phyloP scores from a whole-genome alignment of 2,888 invertebrate species.

The Drosophila silvestris region DNA sequence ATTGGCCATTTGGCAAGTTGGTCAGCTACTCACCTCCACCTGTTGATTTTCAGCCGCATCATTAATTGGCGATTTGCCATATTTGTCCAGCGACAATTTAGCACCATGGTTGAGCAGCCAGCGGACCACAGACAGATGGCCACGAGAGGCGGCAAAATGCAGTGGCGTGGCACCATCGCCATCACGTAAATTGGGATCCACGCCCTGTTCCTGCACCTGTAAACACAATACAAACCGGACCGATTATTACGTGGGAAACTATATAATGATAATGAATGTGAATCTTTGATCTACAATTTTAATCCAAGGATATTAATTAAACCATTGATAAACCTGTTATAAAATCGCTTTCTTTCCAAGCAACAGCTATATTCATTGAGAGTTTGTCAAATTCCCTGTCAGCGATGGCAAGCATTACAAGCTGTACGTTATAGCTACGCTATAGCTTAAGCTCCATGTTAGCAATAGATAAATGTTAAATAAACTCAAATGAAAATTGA shows the following conservation, averaged over 20 bases:
- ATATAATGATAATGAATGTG: background rate
- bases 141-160: slow-evolving; percentile 95
- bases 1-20: background rate
- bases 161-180: slow-evolving; percentile 95
- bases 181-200: slow-evolving; percentile 93
- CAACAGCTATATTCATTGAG: background rate
- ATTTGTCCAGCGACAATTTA: slow-evolving; percentile 92
- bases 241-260: background rate
- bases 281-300: background rate
- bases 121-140: slow-evolving; percentile 91
- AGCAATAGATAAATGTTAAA: background rate
- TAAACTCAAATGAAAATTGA: background rate
- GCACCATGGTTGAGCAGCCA: slow-evolving; percentile 95
- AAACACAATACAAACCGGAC: background rate
- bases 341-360: background rate
- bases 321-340: background rate
- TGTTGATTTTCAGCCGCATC: slow-evolving; percentile 97
- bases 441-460: background rate
- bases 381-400: background rate
- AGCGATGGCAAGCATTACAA: background rate
- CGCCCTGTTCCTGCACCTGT: slow-evolving; percentile 92
- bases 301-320: background rate
- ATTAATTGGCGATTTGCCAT: slow-evolving; percentile 95
- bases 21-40: slow-evolving; percentile 88
- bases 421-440: no score